Conservation (phyloP, 2,113 vertebrate species). For the Mastomys natalensis region DNA sequence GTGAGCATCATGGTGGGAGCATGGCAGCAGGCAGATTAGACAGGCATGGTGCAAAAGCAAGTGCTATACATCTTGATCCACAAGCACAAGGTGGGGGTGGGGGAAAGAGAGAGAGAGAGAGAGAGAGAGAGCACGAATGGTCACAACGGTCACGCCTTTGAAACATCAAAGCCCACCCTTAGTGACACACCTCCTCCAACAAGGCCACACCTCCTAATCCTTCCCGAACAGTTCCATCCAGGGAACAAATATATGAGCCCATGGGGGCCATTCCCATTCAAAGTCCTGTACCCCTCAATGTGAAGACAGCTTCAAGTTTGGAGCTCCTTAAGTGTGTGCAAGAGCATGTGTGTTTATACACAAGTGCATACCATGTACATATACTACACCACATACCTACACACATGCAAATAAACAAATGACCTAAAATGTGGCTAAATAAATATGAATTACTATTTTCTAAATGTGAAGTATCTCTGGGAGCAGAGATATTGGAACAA, state of each 20-base stretch:
- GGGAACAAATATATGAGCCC: not conserved
- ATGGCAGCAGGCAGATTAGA: not conserved
- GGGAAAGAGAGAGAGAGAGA: not conserved
- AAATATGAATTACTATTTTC: not conserved
- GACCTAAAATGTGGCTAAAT: not conserved
- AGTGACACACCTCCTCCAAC: not conserved
- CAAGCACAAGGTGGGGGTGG: not conserved
- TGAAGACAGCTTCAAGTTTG: too few species aligned
- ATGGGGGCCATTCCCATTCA: not conserved
- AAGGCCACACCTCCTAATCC: too few species aligned
- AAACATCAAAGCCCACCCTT: not conserved
- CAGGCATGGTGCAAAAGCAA: too few species aligned
- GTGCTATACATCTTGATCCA: not conserved
- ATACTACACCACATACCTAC: not conserved
- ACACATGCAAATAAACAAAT: not conserved
- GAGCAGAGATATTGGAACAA: not conserved
- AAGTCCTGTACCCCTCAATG: not conserved
- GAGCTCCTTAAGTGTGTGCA: not conserved
- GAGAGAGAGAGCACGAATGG: not conserved
- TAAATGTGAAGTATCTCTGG: constrained; percentile 11
- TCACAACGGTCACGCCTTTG: not conserved
- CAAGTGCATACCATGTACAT: not conserved
- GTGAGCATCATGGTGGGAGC: not conserved
- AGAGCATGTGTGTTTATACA: not conserved
- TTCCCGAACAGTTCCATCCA: not conserved